phyloP scores from a whole-genome alignment of 1,140 invertebrate species.

The Leucophenga varia region DNA sequence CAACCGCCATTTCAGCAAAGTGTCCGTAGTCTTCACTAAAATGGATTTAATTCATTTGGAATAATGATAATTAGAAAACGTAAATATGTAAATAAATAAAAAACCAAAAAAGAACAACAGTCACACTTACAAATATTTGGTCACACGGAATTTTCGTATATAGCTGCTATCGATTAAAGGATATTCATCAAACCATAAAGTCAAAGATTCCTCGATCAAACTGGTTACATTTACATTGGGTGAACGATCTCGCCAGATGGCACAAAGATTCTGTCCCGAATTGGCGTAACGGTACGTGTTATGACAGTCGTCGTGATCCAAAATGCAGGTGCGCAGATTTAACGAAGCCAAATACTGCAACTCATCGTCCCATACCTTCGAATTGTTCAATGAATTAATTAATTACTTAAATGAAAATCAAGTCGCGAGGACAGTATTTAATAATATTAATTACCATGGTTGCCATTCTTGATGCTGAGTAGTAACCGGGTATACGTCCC shows the following conservation, averaged over 20 bases:
- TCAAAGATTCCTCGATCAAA: conserved; percentile 39
- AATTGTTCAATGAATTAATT: too few species aligned
- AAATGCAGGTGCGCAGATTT: conserved; percentile 44
- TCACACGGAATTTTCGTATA: conserved; percentile 38
- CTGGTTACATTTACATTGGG: conserved; percentile 41
- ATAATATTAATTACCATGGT: conserved; percentile 54
- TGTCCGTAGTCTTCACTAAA: conserved; percentile 50
- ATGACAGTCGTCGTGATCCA: conserved; percentile 51
- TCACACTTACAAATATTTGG: conserved; percentile 49
- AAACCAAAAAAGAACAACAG: too few species aligned
- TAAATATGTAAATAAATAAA: too few species aligned
- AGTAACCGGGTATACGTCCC: conserved; percentile 44
- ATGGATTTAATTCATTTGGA: too few species aligned
- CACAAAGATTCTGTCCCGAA: conserved; percentile 46
- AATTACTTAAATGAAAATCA: too few species aligned
- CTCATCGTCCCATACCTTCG: conserved; percentile 52
- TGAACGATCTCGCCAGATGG: conserved; percentile 35
- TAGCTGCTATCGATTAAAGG: conserved; percentile 43
- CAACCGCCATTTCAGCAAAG: conserved; percentile 51
- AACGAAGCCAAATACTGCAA: conserved; percentile 45
- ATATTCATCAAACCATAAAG: conserved; percentile 47
- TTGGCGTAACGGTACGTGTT: conserved; percentile 48
- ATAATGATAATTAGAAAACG: too few species aligned
- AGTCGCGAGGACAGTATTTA: too few species aligned
- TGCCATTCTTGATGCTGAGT: conserved; percentile 47